Evolutionary conservation across 2,113 vertebrate genomes (phyloP), one percentile per base, ranked within the genome.

Genomic region (Heterocephalus glaber): DNA sequence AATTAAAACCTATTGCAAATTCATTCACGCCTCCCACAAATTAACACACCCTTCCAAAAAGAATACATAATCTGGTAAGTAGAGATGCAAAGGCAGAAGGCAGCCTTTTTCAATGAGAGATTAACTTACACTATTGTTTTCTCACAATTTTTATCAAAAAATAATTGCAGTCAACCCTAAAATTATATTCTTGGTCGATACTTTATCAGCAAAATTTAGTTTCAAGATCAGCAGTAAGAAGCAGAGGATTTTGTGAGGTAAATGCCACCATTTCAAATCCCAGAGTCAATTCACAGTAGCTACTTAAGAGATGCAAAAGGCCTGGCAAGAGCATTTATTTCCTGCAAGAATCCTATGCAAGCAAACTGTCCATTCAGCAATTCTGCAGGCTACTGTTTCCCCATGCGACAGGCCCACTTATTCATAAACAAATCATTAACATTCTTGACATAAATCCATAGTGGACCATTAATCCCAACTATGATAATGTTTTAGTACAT

Each of bases 351-450:
- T 94, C 96, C 97, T 96, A 96, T 96, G 96, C 98, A 96, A 92
- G 98, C 93, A 97, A 98, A 98, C 93, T 98, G 98, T 96, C 98
- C 96, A 98, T 98, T 98, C 98, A 98, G 98, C 98, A 98, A 0
- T 96, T 96, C 97, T 98, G 96, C 97, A 92, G 98, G 98, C 98
- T 96, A 95, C 95, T 98, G 97, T 98, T 98, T 98, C 96, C 96
- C 98, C 98, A 98, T 98, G 98, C 90, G 96, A 98, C 98, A 98
- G 97, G 96, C 98, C 97, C 97, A 97, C 97, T 98, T 98, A 98
- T 98, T 98, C 98, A 98, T 98, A 98, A 98, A 98, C 98, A 98
- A 99, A 98, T 98, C 98, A 98, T 99, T 99, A 98, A 98, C 98
- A 98, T 99, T 98, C 98, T 98, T 98, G 98, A 98, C 98, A 98